phyloP scores from a whole-genome alignment of 2,888 invertebrate species.

The Fragum fragum region DNA sequence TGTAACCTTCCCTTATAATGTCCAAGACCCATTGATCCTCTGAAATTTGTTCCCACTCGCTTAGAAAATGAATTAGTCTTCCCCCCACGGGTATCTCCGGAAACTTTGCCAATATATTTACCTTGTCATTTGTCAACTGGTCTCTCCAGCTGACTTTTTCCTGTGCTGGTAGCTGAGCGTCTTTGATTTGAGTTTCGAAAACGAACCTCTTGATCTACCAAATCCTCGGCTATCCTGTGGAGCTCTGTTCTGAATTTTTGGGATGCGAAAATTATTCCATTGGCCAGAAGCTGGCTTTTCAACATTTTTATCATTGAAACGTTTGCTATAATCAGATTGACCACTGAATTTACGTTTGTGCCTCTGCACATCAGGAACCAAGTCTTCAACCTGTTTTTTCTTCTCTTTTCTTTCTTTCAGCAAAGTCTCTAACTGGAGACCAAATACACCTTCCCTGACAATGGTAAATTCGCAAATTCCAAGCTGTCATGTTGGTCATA shows the following conservation, averaged over 20 bases:
- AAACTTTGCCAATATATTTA: slow-evolving; percentile 28
- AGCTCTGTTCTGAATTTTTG: slow-evolving; percentile 7
- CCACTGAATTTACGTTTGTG: slow-evolving; percentile 12
- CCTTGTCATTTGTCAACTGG: slow-evolving; percentile 42
- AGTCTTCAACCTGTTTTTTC: slow-evolving; percentile 24
- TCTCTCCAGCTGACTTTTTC: background rate
- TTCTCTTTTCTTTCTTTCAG: slow-evolving; percentile 26
- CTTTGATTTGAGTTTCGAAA: background rate
- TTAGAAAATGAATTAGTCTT: slow-evolving; percentile 25
- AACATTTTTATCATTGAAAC: no score
- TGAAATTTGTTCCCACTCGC: slow-evolving; percentile 21
- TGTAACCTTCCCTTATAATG: slow-evolving; percentile 31
- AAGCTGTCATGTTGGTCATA: slow-evolving; percentile 18
- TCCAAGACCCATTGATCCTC: slow-evolving; percentile 24
- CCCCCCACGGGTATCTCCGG: slow-evolving; percentile 50
- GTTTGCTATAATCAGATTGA: background rate
- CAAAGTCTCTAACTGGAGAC: background rate
- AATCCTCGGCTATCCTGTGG: background rate
- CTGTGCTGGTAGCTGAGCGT: background rate
- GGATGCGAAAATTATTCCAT: slow-evolving; percentile 35
- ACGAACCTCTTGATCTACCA: slow-evolving; percentile 3
- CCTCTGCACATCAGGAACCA: slow-evolving; percentile 23
- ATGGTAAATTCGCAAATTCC: slow-evolving; percentile 24
- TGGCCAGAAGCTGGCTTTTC: background rate
- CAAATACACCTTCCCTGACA: slow-evolving; percentile 33